Evolutionary conservation across 2,888 invertebrate species (phyloP), one percentile per base, ranked within the genome.

Genomic region (Syrista parreyssii): DNA sequence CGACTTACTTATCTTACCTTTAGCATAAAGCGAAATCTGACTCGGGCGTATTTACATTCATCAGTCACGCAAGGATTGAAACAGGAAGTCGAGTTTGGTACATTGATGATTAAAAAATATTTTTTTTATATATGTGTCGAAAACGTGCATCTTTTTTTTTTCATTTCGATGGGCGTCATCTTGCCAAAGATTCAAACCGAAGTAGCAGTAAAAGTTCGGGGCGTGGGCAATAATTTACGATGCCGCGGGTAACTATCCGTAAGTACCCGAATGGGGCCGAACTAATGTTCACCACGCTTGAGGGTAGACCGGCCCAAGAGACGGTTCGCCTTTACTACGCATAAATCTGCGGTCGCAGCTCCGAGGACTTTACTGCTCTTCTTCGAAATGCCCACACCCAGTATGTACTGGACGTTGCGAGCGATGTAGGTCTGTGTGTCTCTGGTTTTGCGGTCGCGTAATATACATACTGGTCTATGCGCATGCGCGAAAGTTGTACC

Each of bases 201-300:
- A 84, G 84, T 85, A 85, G 86, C 86, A 88, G 85, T 89, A 89
- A 90, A 90, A 89, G 84, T 88, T 85, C 82, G 85, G 88, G 88
- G 89, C 88, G 89, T 88, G 88, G 87, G 86, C 83, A 87, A 87
- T 89, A 90, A 90, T 90, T 90, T 90, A 90, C 88, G 90, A 89
- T 88, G 85, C 88, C 89, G 86, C 83, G 71, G 86, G 88, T 89
- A 90, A 90, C 89, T 88, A 88, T 90, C 88, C 82, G 86, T 88
- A 89, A 90, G 90, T 89, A 90, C 88, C 86, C 84, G 80, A 82
- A 83, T 82, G 79, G 55, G 55, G 74, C 71, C 74, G 79, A 76
- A 78, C 88, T 88, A 88, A 88, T 89, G 86, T 81, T 86, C 85
- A 83, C 85, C 84, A 84, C 71, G 33, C 31, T 33, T 30, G 71